Evolutionary conservation across 2,888 invertebrate species (phyloP).

Genomic region (Cerceris ruficornis): DNA sequence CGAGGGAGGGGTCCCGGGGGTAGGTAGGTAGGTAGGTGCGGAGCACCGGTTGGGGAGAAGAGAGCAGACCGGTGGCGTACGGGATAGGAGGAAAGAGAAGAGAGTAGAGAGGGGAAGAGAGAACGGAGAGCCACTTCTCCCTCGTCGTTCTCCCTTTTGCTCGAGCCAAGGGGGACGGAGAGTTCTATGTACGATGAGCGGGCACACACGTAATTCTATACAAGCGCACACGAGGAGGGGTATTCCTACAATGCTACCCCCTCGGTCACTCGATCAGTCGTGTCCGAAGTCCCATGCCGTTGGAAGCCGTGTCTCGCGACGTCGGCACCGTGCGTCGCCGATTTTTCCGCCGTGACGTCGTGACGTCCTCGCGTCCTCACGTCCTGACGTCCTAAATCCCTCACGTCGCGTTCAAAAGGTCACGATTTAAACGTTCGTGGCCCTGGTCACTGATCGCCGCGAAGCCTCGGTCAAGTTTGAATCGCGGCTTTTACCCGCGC

Average conservation of each 20-base stretch:
- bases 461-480: no score
- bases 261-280: slow-evolving; percentile 82
- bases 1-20: slow-evolving; percentile 35
- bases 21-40: slow-evolving; percentile 50
- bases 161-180: slow-evolving; percentile 61
- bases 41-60: slow-evolving; percentile 54
- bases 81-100: slow-evolving; percentile 24
- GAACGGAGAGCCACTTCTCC: slow-evolving; percentile 64
- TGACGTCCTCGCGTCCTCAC: background rate
- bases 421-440: no score
- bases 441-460: no score
- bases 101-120: slow-evolving; percentile 37
- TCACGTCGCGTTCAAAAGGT: no score
- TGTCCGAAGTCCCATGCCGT: slow-evolving; percentile 77
- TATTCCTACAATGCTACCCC: slow-evolving; percentile 80
- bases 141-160: slow-evolving; percentile 65
- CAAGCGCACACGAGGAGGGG: slow-evolving; percentile 75
- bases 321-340: slow-evolving; percentile 30
- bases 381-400: no score
- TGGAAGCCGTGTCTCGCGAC: slow-evolving; percentile 66
- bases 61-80: slow-evolving; percentile 5
- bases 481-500: no score
- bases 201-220: slow-evolving; percentile 78
- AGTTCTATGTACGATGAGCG: slow-evolving; percentile 57
- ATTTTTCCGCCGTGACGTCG: slow-evolving; percentile 30